Evolutionary conservation across 1,140 invertebrate species (phyloP).

Genomic region (Aphelinus certus): DNA sequence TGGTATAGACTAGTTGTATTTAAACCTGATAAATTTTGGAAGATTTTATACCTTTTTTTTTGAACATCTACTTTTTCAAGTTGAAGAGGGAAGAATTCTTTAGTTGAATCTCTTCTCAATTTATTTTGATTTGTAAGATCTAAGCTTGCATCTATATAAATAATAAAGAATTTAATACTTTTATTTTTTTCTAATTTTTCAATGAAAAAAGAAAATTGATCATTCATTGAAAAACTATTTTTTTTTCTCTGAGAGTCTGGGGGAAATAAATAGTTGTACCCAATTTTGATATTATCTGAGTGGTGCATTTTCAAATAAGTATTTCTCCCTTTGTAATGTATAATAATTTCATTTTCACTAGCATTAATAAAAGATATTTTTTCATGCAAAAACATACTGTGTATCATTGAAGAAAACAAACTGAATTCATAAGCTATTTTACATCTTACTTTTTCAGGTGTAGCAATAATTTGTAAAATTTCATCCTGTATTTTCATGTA

Average conservation of each 20-base stretch:
- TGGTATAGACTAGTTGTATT: conserved; percentile 41
- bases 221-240: conserved; percentile 18
- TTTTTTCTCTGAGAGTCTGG: background rate
- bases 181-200: conserved; percentile 6
- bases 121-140: conserved; percentile 2
- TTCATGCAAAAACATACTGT: conserved; percentile 43
- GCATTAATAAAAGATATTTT: conserved; percentile 38
- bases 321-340: conserved; percentile 40
- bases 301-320: conserved; percentile 24
- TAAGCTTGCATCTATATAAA: conserved; percentile 11
- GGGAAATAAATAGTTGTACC: conserved; percentile 40
- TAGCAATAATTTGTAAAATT: conserved; percentile 8
- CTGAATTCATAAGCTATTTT: conserved; percentile 40
- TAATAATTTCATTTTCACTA: conserved; percentile 27
- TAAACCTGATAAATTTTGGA: conserved; percentile 42
- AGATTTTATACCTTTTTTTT: conserved; percentile 41
- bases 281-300: conserved; percentile 35
- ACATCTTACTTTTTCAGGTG: conserved; percentile 7
- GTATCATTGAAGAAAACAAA: conserved; percentile 38
- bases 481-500: conserved; percentile 22
- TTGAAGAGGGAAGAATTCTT: conserved; percentile 34
- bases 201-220: conserved; percentile 15
- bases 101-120: conserved; percentile 13
- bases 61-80: conserved; percentile 39
- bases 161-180: conserved; percentile 3